Base-by-base conservation (phyloP, 2,113 vertebrate genomes). In the Osmerus mordax region DNA sequence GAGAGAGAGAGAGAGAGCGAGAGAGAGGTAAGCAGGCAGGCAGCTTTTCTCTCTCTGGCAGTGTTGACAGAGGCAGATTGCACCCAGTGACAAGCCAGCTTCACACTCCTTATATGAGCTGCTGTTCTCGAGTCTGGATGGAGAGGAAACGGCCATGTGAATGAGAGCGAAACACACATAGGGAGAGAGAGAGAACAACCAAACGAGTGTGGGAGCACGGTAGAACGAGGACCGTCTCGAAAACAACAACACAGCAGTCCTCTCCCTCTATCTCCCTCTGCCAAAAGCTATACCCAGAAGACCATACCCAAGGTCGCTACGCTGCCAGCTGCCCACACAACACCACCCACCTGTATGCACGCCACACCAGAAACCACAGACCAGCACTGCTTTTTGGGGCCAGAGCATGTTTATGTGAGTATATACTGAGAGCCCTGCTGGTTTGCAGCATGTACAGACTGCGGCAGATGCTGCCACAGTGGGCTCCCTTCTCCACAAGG, bases 151-250 rank as follows among this genome's bases (percentile, higher is more conserved):
- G 14, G 54, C 54, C 15, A n/a, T 28, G 41, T 3, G 51, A 60
- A 65, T 60, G 65, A 18, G 9, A 25, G 51, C 12, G 47, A 23
- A 36, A 4, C 19, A 67, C 9, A 2, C 8, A 51, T 3, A 28
- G 36, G 28, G 32, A 0, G 1, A 41, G 76, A 47, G 8, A 41
- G 9, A 47, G 9, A 47, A 47, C 41, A 47, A 11, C 7, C 5
- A 47, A 11, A 12, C 7, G 41, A 47, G 41, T 12, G 41, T 12
- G 9, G 41, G 5, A 12, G 41, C 9, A 12, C 9, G 41, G 41
- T 2, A 47, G 41, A 47, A 47, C 8, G 41, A 87, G 87, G 87
- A 81, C 72, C 1, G 79, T 72, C 70, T 84, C 87, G 86, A 89
- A 87, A 87, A 65, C 84, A 74, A 82, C 52, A 70, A 72, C 83